Base-by-base conservation (phyloP, 2,888 invertebrate genomes). In the Acanthosepion esculentum region DNA sequence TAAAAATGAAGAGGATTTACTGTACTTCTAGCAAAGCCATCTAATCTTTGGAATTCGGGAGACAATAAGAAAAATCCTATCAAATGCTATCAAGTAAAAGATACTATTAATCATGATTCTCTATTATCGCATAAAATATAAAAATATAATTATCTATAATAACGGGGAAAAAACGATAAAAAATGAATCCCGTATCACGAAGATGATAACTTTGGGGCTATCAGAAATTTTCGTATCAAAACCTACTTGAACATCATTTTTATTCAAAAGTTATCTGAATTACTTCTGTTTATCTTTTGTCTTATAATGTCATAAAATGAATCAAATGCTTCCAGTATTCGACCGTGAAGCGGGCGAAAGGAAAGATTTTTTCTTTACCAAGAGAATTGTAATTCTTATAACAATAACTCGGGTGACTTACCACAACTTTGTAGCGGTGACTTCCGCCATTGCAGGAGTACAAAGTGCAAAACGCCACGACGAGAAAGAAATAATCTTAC, bases 221-320 rank as follows among this genome's bases (percentile, higher is more conserved):
- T 78, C 78, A n/a, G 12, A 78, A 78, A 29, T 8, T n/a, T 18
- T 78, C 78, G 78, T 78, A 78, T 78, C 78, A 78, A 78, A n/a
- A n/a, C n/a, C 78, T 78, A 78, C 78, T 78, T n/a, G 78, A 78
- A 78, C 78, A 78, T 78, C 78, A n/a, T 78, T 78, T 78, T 78
- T 10, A n/a, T 12, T 78, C n/a, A n/a, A 78, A 41, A 78, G 29
- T 78, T 78, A 78, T 78, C 78, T 78, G 29, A 78, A n/a, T 78
- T 78, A 12, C 10, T 20, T 20, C 20, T 55, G 1, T 15, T 55
- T 55, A 18, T 78, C n/a, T 78, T 29, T n/a, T 12, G 78, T 78
- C 12, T 78, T n/a, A 78, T 8, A 78, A 64, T 8, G 26, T n/a
- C 29, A n/a, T 29, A 64, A 78, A 78, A 78, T n/a, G 29, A 78